Percentiles rank a stretch among this genome's conserved stretches.
These are phyloP conservation scores for Parotocinclus haroldoi DNA, from an alignment of 2,797 vertebrate species.

Conservation along the genomic window DNA sequence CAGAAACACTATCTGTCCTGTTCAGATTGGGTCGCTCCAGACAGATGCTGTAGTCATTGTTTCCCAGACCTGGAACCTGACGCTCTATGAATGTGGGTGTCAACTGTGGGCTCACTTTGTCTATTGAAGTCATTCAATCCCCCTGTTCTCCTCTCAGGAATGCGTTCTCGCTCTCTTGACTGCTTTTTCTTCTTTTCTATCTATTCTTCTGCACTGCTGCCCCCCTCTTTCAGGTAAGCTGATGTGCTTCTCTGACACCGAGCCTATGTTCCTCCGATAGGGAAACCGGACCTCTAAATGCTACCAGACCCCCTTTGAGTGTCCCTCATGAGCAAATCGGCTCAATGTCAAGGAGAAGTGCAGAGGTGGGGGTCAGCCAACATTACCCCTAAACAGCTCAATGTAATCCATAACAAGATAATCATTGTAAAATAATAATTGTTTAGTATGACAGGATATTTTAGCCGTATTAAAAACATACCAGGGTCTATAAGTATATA, in stretches of 20 bases:
- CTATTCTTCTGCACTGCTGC: conserved; percentile 10
- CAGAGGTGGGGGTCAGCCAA: conserved; percentile 20
- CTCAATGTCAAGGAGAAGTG: conserved; percentile 39
- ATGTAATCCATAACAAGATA: too few relatives aligned
- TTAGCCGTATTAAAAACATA: too few relatives aligned
- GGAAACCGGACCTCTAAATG: conserved; percentile 31
- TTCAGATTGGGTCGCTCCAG: conserved; percentile 47
- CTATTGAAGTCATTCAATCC: conserved; percentile 68
- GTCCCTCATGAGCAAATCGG: conserved; percentile 30
- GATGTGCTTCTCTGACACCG: conserved; percentile 10
- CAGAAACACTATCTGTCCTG: conserved; percentile 51
- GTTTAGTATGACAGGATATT: too few relatives aligned
- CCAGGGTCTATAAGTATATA: too few relatives aligned
- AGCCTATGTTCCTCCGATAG: conserved; percentile 51
- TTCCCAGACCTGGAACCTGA: conserved; percentile 64
- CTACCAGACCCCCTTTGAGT: conserved; percentile 10
- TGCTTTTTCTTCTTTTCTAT: conserved; percentile 33
- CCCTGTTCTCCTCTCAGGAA: conserved; percentile 68
- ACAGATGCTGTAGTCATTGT: conserved; percentile 72
- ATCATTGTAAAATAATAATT: too few relatives aligned
- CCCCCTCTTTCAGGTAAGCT: not conserved
- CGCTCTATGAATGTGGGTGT: conserved; percentile 64
- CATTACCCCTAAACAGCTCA: not conserved
- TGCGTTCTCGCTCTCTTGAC: conserved; percentile 65
- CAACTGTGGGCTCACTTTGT: conserved; percentile 60